These are phyloP conservation scores for Trachops cirrhosus DNA, from an alignment of 2,797 vertebrate species.

Conservation along the genomic window DNA sequence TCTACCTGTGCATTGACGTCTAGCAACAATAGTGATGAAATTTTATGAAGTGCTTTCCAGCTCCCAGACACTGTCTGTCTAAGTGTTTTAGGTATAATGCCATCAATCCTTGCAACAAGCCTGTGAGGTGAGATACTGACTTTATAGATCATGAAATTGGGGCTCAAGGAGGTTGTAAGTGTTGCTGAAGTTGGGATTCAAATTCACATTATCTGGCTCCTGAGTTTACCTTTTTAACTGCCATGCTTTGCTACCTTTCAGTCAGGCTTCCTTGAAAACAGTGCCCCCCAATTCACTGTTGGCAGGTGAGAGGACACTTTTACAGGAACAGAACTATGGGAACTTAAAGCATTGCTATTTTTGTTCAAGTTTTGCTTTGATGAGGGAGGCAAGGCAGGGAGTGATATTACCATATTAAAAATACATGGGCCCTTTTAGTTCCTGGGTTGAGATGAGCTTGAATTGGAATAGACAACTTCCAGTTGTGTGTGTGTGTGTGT, in stretches of 20 bases:
- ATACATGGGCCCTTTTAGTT: not conserved
- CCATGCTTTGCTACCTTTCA: not conserved
- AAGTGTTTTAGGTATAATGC: not conserved
- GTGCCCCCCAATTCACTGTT: not conserved
- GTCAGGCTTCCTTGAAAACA: not conserved
- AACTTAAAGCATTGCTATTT: conserved; percentile 32
- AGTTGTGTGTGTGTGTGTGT: no score
- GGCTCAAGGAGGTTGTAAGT: not conserved
- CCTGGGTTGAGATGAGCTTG: not conserved
- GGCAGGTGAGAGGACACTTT: conserved; percentile 3
- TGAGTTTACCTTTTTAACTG: not conserved
- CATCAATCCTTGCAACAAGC: not conserved
- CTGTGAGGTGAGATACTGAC: not conserved
- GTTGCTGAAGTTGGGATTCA: not conserved
- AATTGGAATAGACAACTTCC: not conserved
- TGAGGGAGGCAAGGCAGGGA: not conserved
- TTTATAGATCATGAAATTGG: not conserved
- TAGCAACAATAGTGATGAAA: not conserved
- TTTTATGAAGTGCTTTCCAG: not conserved
- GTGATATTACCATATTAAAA: not conserved
- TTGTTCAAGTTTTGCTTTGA: not conserved
- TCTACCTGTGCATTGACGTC: not conserved
- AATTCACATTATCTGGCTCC: not conserved
- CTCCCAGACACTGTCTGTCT: not conserved
- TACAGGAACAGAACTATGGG: not conserved